These are phyloP conservation scores for Cryptocephalus moraei DNA, from an alignment of 2,888 invertebrate species.

Conservation along the genomic window DNA sequence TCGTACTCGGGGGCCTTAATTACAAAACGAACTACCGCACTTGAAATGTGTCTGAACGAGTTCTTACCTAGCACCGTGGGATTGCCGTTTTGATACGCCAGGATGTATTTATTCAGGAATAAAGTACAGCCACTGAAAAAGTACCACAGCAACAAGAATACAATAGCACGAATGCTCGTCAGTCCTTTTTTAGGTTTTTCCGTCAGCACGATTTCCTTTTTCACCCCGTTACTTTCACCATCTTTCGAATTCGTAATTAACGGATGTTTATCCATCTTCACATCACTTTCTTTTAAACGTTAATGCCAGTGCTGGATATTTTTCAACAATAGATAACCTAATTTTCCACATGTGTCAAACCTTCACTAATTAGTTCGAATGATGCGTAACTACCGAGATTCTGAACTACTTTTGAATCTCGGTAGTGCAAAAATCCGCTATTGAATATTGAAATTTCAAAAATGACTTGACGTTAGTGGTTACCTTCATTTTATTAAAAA, in stretches of 20 bases:
- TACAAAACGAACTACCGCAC: too few species aligned
- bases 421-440: not conserved
- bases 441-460: not conserved
- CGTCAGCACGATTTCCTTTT: conserved; percentile 10
- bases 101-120: conserved; percentile 68
- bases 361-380: too few species aligned
- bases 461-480: not conserved
- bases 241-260: conserved; percentile 8
- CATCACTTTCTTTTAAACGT: conserved; percentile 4
- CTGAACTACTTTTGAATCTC: too few species aligned
- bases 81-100: conserved; percentile 61
- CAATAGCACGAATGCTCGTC: conserved; percentile 47
- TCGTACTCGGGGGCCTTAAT: too few species aligned
- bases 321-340: not conserved
- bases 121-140: conserved; percentile 68
- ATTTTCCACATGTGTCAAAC: not conserved
- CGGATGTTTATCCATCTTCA: conserved; percentile 14
- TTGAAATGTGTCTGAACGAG: not conserved
- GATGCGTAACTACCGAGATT: too few species aligned
- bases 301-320: not conserved
- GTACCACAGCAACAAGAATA: conserved; percentile 60
- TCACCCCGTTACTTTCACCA: conserved; percentile 13
- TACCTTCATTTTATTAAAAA: not conserved
- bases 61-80: conserved; percentile 58
- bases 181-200: conserved; percentile 36